Base-by-base conservation (phyloP, 2,888 invertebrate genomes). In the Unio delphinus region DNA sequence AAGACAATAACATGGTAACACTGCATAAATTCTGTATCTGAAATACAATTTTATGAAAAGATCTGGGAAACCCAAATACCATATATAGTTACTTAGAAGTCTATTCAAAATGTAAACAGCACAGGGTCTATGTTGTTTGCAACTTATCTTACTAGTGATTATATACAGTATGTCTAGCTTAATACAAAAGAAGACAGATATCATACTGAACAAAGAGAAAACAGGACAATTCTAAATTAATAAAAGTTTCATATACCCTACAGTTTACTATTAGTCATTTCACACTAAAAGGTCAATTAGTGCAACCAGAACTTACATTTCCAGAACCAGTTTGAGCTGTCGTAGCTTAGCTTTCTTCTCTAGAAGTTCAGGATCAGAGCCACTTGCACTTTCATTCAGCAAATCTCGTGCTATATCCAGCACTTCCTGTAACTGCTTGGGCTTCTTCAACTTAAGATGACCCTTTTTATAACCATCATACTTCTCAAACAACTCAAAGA, bases 401-500 rank as follows among this genome's bases (percentile, higher is more conserved):
- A 99, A 91, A 73, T 95, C 95, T 65, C 99, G 93, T 2, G 98
- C 96, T 74, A 99, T 97, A 89, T 99, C 99, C 82, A 99, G 91
- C 80, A 99, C 97, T 92, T 99, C 99, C 83, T 91, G 88, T 66
- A 90, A 78, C 75, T 89, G 92, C 88, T 99, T 98, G 0, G 99
- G 99, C 70, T 96, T 93, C 91, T 99, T 99, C 83, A 99, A 92
- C 90, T 99, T 99, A 0, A 99, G 95, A 88, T 99, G 98, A 0
- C 97, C 97, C 75, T 96, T 95, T 87, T 96, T 96, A 88, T 94
- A 96, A 3, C 89, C 99, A 83, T 97, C 96, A 90, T 99, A 98
- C 89, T 98, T 98, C 88, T 96, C 95, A 91, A 99, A 99, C 84
- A 99, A 95, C 88, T 98, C 97, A 91, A 99, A 99, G 91, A 99